Conservation (phyloP, 2,113 vertebrate species). For the Brachyistius frenatus region DNA sequence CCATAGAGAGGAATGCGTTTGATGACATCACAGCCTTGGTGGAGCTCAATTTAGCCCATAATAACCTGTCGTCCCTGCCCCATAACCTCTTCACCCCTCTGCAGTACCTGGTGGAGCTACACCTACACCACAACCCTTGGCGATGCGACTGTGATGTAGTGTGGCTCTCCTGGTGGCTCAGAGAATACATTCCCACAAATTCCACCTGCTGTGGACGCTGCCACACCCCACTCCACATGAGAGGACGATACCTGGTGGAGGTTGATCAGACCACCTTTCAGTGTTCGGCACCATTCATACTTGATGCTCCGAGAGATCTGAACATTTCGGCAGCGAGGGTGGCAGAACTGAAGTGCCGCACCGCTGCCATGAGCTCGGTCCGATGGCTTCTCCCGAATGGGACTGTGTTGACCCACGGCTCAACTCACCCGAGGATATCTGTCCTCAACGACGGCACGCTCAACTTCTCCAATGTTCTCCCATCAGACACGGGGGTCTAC, state of each 20-base stretch:
- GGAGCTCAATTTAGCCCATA: constrained; percentile 98
- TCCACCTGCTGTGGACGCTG: constrained; percentile 98
- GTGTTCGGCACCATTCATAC: constrained; percentile 96
- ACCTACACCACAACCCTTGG: constrained; percentile 99
- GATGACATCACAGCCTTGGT: constrained; percentile 95
- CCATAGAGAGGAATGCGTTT: constrained; percentile 96
- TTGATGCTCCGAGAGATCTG: constrained; percentile 93
- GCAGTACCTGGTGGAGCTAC: constrained; percentile 95
- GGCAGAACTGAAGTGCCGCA: constrained; percentile 94
- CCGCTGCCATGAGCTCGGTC: constrained; percentile 95
- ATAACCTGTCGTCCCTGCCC: constrained; percentile 96
- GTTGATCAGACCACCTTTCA: constrained; percentile 95
- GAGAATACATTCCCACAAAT: constrained; percentile 97
- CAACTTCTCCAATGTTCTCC: constrained; percentile 94
- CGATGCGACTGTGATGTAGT: constrained; percentile 97
- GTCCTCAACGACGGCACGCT: constrained; percentile 96
- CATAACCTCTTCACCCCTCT: constrained; percentile 97
- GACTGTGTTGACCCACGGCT: constrained; percentile 95
- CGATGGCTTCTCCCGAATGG: constrained; percentile 96
- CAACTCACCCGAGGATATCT: constrained; percentile 91
- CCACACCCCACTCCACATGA: constrained; percentile 92
- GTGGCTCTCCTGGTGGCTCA: constrained; percentile 97
- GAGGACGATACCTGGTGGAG: constrained; percentile 94
- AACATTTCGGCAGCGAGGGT: constrained; percentile 96
- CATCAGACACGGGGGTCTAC: constrained; percentile 93